Evolutionary conservation across 92 coral and sea anemone species (phyloP).

Genomic region (Porites lobata): DNA sequence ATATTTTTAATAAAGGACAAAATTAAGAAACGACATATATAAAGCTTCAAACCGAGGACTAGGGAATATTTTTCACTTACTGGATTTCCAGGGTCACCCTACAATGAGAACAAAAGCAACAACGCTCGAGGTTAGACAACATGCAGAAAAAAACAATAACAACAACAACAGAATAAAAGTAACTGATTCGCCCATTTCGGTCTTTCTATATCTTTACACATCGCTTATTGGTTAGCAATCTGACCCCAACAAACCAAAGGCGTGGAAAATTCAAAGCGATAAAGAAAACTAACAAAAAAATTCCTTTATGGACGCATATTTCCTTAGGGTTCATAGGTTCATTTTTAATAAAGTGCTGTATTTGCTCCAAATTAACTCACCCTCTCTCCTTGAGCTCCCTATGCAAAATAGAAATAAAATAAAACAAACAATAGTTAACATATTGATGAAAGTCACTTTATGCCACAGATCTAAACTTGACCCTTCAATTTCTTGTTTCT

Average conservation of each 20-base stretch:
- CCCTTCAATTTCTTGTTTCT: too few species aligned
- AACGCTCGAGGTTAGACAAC: background rate
- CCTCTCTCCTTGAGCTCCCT: conserved; percentile 84
- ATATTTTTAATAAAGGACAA: too few species aligned
- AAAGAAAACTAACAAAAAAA: too few species aligned
- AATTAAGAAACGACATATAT: too few species aligned
- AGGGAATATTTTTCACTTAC: background rate
- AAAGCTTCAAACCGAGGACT: background rate
- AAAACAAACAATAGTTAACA: background rate
- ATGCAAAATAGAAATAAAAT: background rate
- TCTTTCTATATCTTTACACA: too few species aligned
- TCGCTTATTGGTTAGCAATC: too few species aligned
- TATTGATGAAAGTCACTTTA: background rate
- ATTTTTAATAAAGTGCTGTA: background rate
- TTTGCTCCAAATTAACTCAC: conserved; percentile 47
- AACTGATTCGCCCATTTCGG: too few species aligned
- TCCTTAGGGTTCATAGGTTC: too few species aligned
- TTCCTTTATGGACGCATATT: too few species aligned
- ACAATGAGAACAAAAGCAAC: conserved; percentile 14
- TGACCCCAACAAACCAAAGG: too few species aligned
- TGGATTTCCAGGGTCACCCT: conserved; percentile 74
- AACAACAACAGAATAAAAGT: background rate
- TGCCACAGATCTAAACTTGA: too few species aligned
- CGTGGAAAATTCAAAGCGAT: too few species aligned
- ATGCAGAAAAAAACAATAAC: background rate